Percentiles rank a stretch among this genome's conserved stretches.
These are phyloP conservation scores for Aplodontia rufa DNA, from an alignment of 2,113 vertebrate species.

Conservation along the genomic window DNA sequence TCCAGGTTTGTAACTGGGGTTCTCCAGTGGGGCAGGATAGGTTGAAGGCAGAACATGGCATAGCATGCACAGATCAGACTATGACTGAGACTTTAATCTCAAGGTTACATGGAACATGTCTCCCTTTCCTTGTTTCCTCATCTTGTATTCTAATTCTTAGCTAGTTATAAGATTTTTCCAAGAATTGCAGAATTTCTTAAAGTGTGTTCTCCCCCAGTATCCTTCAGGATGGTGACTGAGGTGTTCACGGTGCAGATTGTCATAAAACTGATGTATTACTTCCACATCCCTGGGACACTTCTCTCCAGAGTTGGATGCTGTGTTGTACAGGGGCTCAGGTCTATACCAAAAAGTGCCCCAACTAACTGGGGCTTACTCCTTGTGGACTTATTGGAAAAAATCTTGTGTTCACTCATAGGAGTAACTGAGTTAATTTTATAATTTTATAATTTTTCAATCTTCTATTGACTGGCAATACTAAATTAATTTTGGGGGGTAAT, in stretches of 20 bases:
- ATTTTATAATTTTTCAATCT: not conserved
- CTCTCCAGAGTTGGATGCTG: not conserved
- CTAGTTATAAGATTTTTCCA: too few species aligned
- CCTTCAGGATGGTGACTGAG: not conserved
- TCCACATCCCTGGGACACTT: accelerated
- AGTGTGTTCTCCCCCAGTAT: accelerated
- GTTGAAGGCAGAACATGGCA: too few species aligned
- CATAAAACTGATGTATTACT: not conserved
- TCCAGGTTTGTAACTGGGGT: not conserved
- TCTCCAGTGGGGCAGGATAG: too few species aligned
- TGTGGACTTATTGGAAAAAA: not conserved
- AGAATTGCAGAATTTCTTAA: not conserved
- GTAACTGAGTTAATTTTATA: not conserved
- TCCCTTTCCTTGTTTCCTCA: not conserved
- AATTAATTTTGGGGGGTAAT: not conserved
- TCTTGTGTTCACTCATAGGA: not conserved
- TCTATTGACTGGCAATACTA: not conserved
- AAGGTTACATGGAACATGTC: not conserved
- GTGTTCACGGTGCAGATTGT: not conserved
- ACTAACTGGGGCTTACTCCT: not conserved
- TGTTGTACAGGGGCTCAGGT: not conserved
- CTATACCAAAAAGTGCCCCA: not conserved
- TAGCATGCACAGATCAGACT: accelerated
- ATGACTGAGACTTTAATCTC: not conserved
- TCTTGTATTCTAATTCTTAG: not conserved